These are phyloP conservation scores for Mustela nigripes DNA, from an alignment of 2,113 vertebrate genomes.

Conservation along the genomic window DNA sequence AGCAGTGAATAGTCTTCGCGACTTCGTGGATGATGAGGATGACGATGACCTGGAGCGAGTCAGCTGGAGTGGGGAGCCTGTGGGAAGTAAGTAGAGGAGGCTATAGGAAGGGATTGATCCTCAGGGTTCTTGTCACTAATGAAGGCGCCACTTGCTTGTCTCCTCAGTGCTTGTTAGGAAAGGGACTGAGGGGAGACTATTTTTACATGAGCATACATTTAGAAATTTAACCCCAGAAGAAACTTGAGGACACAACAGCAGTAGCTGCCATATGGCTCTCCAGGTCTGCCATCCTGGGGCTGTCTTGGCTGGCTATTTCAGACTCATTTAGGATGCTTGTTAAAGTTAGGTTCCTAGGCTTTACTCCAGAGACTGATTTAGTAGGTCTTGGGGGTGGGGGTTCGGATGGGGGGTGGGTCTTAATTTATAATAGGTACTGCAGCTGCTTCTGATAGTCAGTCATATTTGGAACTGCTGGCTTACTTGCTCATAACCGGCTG, in stretches of 20 bases:
- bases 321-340: neutral
- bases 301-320: neutral
- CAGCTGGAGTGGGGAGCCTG: conserved; percentile 97
- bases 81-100: conserved; percentile 93
- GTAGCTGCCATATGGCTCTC: neutral
- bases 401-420: neutral
- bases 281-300: neutral
- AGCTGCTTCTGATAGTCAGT: neutral
- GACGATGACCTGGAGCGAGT: conserved; percentile 95
- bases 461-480: neutral
- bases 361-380: neutral
- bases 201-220: neutral
- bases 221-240: neutral
- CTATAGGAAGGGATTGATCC: too few relatives aligned
- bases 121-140: neutral
- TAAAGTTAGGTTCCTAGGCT: conserved; percentile 20
- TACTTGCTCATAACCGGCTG: neutral
- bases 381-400: neutral
- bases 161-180: neutral
- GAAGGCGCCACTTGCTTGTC: neutral
- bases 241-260: neutral
- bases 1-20: conserved; percentile 94
- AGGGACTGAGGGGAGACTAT: neutral
- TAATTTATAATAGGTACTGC: neutral
- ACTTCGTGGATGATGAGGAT: conserved; percentile 92